A percentile compares a stretch with the other conserved stretches of the same genome.
Conservation (phyloP, 2,113 vertebrate species). For the Mobula hypostoma region DNA sequence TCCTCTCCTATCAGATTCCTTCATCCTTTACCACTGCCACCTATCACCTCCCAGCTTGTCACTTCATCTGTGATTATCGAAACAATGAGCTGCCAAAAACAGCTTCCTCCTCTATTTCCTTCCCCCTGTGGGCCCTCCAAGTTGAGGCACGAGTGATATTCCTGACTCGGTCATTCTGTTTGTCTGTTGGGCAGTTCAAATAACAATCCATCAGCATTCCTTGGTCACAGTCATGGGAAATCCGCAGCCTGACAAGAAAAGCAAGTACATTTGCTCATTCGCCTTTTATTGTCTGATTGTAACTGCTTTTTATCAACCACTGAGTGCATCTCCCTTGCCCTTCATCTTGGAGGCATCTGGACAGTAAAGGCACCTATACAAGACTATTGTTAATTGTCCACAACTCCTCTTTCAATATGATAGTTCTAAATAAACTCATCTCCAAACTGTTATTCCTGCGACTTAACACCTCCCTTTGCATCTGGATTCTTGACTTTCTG, state of each 20-base stretch:
- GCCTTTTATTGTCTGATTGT: not conserved
- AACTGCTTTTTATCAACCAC: not conserved
- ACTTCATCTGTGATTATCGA: not conserved
- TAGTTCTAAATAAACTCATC: too few species aligned
- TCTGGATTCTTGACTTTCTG: too few species aligned
- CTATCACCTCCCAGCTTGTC: too few species aligned
- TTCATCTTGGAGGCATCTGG: too few species aligned
- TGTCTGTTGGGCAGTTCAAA: not conserved
- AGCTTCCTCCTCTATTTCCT: not conserved
- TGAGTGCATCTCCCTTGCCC: not conserved
- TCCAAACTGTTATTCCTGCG: too few species aligned
- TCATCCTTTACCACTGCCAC: too few species aligned
- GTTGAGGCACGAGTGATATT: not conserved
- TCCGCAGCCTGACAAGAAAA: not conserved
- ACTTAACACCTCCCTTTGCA: too few species aligned
- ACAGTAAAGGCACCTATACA: too few species aligned
- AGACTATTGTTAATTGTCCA: too few species aligned
- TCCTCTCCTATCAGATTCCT: too few species aligned
- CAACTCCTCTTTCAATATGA: too few species aligned
- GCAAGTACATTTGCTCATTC: not conserved
- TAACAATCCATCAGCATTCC: slow-evolving; percentile 16
- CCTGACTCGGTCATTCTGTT: not conserved
- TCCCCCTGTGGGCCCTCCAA: not conserved
- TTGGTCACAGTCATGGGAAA: not conserved
- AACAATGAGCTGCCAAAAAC: slow-evolving; percentile 6